These are phyloP conservation scores for Cherax quadricarinatus DNA, from an alignment of 1,140 invertebrate species.

Conservation along the genomic window DNA sequence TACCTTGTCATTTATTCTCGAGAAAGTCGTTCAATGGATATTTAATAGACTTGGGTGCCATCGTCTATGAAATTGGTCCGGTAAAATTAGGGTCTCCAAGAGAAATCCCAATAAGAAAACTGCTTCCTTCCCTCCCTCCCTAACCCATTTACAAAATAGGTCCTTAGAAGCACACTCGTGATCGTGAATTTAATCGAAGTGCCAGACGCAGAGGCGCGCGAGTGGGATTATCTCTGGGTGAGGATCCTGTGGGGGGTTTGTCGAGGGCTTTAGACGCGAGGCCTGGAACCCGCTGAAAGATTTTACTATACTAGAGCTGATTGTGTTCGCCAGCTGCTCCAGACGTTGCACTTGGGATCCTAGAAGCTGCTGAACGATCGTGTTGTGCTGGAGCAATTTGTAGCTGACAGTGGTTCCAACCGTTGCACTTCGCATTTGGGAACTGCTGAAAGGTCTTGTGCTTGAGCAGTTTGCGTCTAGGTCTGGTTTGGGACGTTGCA, in stretches of 20 bases:
- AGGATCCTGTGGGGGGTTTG: constrained; percentile 2
- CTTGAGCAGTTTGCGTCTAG: too few species aligned
- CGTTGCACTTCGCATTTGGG: neutral
- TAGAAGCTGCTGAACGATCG: neutral
- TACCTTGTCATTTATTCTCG: neutral
- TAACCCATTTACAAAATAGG: constrained; percentile 36
- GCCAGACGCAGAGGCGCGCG: constrained; percentile 30
- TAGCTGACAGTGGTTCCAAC: neutral
- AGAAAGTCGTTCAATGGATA: neutral
- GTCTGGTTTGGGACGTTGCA: too few species aligned
- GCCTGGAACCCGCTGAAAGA: constrained; percentile 15
- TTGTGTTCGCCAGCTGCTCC: constrained; percentile 43
- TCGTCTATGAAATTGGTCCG: too few species aligned
- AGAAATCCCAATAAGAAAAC: too few species aligned
- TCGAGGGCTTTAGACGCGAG: neutral
- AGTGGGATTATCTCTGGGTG: constrained; percentile 46
- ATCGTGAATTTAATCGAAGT: constrained; percentile 57
- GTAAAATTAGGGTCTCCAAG: too few species aligned
- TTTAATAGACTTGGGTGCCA: neutral
- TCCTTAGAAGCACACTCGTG: constrained; percentile 19
- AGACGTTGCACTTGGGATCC: neutral
- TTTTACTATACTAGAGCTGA: constrained; percentile 52
- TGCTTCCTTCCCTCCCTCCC: constrained; percentile 16
- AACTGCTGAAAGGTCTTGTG: too few species aligned
- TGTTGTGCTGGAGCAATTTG: constrained; percentile 4